Percentiles rank a stretch among this genome's conserved stretches.
These are phyloP conservation scores for Lepidiolamprologus cunningtoni DNA, from an alignment of 2,113 vertebrate genomes.

Conservation along the genomic window DNA sequence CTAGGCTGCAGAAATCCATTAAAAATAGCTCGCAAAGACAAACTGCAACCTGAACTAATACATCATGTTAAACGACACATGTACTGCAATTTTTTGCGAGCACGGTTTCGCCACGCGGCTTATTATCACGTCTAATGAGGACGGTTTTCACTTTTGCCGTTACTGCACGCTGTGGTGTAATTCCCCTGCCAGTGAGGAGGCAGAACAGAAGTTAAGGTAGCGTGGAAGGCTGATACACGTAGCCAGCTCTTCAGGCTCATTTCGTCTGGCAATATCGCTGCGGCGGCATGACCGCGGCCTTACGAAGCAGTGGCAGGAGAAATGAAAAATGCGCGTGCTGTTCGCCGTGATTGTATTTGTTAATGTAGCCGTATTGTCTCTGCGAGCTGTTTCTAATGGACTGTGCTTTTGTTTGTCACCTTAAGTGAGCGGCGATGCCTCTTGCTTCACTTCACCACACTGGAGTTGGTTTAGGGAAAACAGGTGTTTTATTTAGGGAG, in stretches of 20 bases:
- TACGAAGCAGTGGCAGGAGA: not conserved
- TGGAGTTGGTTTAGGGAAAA: not conserved
- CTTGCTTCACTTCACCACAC: not conserved
- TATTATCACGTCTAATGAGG: slow-evolving; percentile 48
- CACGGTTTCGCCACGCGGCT: slow-evolving; percentile 26
- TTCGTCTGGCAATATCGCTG: slow-evolving; percentile 28
- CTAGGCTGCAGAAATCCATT: slow-evolving; percentile 21
- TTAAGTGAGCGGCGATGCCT: slow-evolving; percentile 20
- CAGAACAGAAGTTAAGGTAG: slow-evolving; percentile 25
- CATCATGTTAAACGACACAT: slow-evolving; percentile 27
- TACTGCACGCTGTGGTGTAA: slow-evolving; percentile 23
- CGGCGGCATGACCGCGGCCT: slow-evolving; percentile 29
- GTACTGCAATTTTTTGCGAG: slow-evolving; percentile 1
- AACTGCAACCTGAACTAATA: slow-evolving; percentile 33
- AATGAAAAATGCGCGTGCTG: slow-evolving; percentile 28
- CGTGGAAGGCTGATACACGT: slow-evolving; percentile 15
- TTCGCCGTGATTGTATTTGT: slow-evolving; percentile 16
- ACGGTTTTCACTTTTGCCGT: slow-evolving; percentile 26
- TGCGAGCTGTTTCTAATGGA: slow-evolving; percentile 32
- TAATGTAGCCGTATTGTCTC: slow-evolving; percentile 18
- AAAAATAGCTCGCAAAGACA: slow-evolving; percentile 12
- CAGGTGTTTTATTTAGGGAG: not conserved
- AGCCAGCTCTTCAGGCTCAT: slow-evolving; percentile 25
- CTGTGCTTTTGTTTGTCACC: slow-evolving; percentile 47
- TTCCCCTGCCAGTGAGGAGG: slow-evolving; percentile 25